These are phyloP conservation scores for Halocaridina rubra DNA, from an alignment of 2,888 invertebrate species.

Conservation along the genomic window DNA sequence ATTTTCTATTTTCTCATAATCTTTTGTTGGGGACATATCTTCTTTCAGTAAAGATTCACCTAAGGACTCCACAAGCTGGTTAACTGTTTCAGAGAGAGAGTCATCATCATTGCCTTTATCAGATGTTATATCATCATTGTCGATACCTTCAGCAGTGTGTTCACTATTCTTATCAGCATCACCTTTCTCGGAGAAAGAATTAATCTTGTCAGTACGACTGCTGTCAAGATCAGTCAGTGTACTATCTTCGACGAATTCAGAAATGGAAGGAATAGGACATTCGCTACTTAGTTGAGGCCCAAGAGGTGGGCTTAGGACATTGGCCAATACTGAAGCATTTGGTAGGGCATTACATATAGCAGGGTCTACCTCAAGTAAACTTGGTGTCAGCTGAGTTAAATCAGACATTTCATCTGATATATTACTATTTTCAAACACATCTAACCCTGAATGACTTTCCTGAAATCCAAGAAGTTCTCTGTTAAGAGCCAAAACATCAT, in stretches of 20 bases:
- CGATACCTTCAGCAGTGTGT: too few relatives aligned
- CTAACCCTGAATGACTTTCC: not conserved
- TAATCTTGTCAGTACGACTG: not conserved
- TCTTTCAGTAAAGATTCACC: not conserved
- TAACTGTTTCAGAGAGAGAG: not conserved
- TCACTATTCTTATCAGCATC: too few relatives aligned
- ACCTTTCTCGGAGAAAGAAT: not conserved
- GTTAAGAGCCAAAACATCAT: not conserved
- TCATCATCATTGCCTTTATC: slow-evolving; percentile 3
- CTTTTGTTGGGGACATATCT: not conserved
- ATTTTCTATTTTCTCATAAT: slow-evolving; percentile 15
- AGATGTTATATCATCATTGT: not conserved
- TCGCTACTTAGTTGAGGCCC: not conserved
- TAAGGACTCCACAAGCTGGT: slow-evolving; percentile 10
- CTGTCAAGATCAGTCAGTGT: not conserved
- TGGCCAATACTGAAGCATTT: slow-evolving; percentile 42
- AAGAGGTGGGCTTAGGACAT: slow-evolving; percentile 40
- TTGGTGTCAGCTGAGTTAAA: slow-evolving; percentile 54
- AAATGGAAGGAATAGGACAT: not conserved
- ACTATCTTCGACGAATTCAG: not conserved
- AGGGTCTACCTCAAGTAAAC: slow-evolving; percentile 46
- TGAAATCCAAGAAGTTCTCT: not conserved
- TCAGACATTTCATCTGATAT: slow-evolving; percentile 51
- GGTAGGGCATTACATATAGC: slow-evolving; percentile 47
- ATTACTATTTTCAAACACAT: slow-evolving; percentile 37